A percentile compares a stretch with the other conserved stretches of the same genome.
phyloP scores from a whole-genome alignment of 2,113 vertebrate genomes.

The Anser cygnoides region DNA sequence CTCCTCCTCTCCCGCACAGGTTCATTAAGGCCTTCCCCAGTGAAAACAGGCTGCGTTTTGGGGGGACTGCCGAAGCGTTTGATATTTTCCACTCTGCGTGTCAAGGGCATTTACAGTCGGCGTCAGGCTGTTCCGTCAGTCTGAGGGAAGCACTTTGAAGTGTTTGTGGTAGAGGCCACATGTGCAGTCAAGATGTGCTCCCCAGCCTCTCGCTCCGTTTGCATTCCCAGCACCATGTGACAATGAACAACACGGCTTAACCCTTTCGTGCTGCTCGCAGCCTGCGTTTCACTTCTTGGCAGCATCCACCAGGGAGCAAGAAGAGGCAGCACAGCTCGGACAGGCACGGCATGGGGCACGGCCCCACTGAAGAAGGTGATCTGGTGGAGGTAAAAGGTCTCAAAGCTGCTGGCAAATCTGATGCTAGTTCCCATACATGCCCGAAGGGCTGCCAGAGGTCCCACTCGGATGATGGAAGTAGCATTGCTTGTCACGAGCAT shows the following conservation, averaged over 20 bases:
- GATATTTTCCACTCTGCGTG: slow-evolving; percentile 97
- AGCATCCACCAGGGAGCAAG: not conserved
- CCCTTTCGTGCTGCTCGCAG: slow-evolving; percentile 68
- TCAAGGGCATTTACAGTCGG: slow-evolving; percentile 98
- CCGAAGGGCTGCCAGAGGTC: not conserved
- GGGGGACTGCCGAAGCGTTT: slow-evolving; percentile 79
- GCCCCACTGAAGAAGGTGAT: not conserved
- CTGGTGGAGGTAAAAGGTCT: not conserved
- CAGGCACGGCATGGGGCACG: not conserved
- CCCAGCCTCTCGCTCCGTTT: slow-evolving; percentile 72
- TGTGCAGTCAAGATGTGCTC: slow-evolving; percentile 98
- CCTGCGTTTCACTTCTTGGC: not conserved
- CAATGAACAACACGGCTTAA: slow-evolving; percentile 89
- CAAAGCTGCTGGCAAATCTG: not conserved
- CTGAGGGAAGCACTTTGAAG: slow-evolving; percentile 97
- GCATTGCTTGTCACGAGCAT: not conserved
- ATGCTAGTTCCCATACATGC: not conserved
- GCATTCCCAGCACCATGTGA: slow-evolving; percentile 92
- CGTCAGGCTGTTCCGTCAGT: slow-evolving; percentile 95
- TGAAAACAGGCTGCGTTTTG: slow-evolving; percentile 57
- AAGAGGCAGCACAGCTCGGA: accelerated
- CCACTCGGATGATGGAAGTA: slow-evolving; percentile 3
- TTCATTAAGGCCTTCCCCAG: slow-evolving; percentile 78
- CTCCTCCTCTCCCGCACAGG: slow-evolving; percentile 51
- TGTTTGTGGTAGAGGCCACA: slow-evolving; percentile 93